Evolutionary conservation across 2,113 vertebrate genomes (phyloP), one percentile per base, ranked within the genome.

Genomic region (Chelonoidis abingdonii): DNA sequence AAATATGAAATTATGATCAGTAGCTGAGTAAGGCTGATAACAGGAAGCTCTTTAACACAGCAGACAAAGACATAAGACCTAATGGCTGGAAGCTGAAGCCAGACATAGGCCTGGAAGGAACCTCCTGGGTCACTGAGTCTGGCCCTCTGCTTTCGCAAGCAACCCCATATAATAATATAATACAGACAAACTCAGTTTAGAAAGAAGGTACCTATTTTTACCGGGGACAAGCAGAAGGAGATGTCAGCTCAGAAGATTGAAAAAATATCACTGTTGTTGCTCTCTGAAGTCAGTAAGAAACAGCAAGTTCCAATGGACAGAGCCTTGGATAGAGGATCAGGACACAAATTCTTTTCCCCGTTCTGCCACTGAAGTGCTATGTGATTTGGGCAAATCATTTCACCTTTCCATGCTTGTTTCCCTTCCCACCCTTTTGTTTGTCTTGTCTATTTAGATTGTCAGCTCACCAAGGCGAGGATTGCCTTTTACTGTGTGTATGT

Each of bases 21-120:
- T 44, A 75, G 22, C 11, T 89, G 57, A 57, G 81, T 65, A 88
- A 87, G 88, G 22, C 83, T 91, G 89, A 86, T 89, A 91, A 78
- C 12, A 84, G 87, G 86, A 93, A 62, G 35, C 25, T 50, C 81
- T 93, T 78, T 69, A 69, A n/a, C 35, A 69, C 16, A 19, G 50
- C 83, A 89, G 85, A 76, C 84, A 90, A 93, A 90, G 84, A 44
- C 14, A 93, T 8, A 83, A 84, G 3, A 44, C n/a, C 54, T 49
- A 59, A 96, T 92, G 65, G 5, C 19, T 93, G 38, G 19, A 94
- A 54, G 13, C 5, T 47, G 85, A 59, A 88, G 22, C 14, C 53
- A 83, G 35, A 10, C 35, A 69, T n/a, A n/a, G 62, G 35, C 17
- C 62, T n/a, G 62, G 31, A 69, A 69, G 16, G 35, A 4, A n/a